A percentile compares a stretch with the other conserved stretches of the same genome.
Conservation (phyloP, 2,113 vertebrate genomes). For the Pundamilia nyererei region DNA sequence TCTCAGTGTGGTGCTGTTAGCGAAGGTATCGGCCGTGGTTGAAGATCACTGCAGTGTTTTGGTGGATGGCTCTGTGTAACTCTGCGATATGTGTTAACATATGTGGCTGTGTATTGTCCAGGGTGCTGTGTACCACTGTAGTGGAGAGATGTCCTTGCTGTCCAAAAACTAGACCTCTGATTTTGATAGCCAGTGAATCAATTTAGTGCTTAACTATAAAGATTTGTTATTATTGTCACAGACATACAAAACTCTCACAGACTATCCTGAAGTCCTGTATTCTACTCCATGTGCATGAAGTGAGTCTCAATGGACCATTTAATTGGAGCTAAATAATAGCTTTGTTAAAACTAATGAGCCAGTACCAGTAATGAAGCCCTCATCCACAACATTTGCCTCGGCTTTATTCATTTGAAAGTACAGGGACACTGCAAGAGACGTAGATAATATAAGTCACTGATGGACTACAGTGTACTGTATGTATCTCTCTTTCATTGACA, state of each 20-base stretch:
- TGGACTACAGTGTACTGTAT: constrained; percentile 1
- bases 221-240: not conserved
- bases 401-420: constrained; percentile 14
- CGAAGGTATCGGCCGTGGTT: constrained; percentile 20
- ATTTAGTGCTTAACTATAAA: not conserved
- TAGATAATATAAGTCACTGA: not conserved
- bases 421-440: not conserved
- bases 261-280: not conserved
- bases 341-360: constrained; percentile 50
- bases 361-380: constrained; percentile 29
- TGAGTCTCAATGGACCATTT: constrained; percentile 39
- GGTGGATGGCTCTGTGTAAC: constrained; percentile 41
- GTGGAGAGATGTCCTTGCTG: not conserved
- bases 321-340: constrained; percentile 49
- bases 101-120: constrained; percentile 37
- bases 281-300: constrained; percentile 11
- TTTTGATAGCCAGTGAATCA: not conserved
- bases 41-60: constrained; percentile 31
- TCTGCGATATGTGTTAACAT: constrained; percentile 35
- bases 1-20: constrained; percentile 41
- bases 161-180: not conserved
- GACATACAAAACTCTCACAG: not conserved
- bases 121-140: constrained; percentile 15
- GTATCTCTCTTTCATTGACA: constrained; percentile 6
- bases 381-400: constrained; percentile 24